Evolutionary conservation across 2,797 vertebrate genomes (phyloP), one percentile per base, ranked within the genome.

Genomic region (Tiaroga cobitis): DNA sequence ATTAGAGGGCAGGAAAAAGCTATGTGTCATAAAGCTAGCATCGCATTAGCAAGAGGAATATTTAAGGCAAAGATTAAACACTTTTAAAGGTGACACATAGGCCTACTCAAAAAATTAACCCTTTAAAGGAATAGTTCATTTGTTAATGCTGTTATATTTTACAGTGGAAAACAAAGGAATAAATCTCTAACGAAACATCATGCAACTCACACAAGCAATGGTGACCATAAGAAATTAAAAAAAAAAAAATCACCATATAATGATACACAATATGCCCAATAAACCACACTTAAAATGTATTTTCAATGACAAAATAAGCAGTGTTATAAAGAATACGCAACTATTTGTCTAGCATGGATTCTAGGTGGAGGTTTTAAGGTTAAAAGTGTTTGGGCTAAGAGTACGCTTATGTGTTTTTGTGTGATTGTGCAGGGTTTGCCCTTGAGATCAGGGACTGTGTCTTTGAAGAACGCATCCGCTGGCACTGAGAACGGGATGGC

Each of bases 401-500:
- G 26, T 37, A n/a, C n/a, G 3, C n/a, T 5, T 39, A 16, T 80
- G 18, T 82, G 37, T 75, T 81, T 76, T 69, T 75, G 39, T 68
- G 63, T 85, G 49, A 77, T 78, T 81, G 56, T 43, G 43, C n/a
- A 68, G 54, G 32, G 37, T 73, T 63, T 81, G 51, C 83, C 75
- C 77, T 70, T 78, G 75, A 77, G 82, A 68, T 56, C 69, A 81
- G 54, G 32, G n/a, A 76, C 19, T 79, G 49, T 70, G 68, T 83
- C 61, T 87, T 74, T 83, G 46, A 80, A 80, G 74, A 72, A 51
- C 24, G 32, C 34, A 39, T 79, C 43, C 18, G 21, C 7, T 83
- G 85, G 82, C 86, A 80, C 69, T 5, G n/a, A 63, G 56, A 39
- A 56, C 24, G 82, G 41, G 73, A 85, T 65, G 51, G 63, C 68